Percentiles rank a stretch among this genome's conserved stretches.
Evolutionary conservation across 2,888 invertebrate species (phyloP).

Genomic region (Aphrophora alni): DNA sequence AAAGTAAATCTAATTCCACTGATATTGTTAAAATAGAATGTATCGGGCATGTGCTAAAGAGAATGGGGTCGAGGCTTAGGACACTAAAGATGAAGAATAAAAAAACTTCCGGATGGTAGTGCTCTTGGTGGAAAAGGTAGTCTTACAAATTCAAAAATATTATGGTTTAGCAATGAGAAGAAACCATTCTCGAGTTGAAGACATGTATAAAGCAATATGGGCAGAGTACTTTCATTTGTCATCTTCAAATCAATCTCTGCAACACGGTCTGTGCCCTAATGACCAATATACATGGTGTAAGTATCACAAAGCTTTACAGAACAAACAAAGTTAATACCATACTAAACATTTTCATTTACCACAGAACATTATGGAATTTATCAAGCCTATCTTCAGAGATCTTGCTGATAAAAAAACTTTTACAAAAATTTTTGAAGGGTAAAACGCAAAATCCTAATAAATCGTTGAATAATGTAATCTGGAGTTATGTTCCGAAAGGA

Average conservation of each 20-base stretch:
- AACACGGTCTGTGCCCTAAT: background rate
- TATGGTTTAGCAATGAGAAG: background rate
- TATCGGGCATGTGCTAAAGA: conserved; percentile 33
- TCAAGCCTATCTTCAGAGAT: background rate
- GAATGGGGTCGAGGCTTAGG: conserved; percentile 36
- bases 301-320: background rate
- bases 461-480: too few species aligned
- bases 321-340: background rate
- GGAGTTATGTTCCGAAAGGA: too few species aligned
- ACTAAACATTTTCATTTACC: background rate
- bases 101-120: background rate
- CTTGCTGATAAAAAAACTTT: too few species aligned
- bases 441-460: too few species aligned
- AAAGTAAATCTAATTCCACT: conserved; percentile 28
- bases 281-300: background rate
- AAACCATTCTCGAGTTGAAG: background rate
- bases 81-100: conserved; percentile 10
- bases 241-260: background rate
- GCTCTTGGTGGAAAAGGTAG: background rate
- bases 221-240: background rate
- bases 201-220: background rate
- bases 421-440: background rate
- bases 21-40: conserved; percentile 17
- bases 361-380: background rate
- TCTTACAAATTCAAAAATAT: conserved; percentile 13